phyloP scores from a whole-genome alignment of 2,797 vertebrate species.

The Thamnophis elegans region DNA sequence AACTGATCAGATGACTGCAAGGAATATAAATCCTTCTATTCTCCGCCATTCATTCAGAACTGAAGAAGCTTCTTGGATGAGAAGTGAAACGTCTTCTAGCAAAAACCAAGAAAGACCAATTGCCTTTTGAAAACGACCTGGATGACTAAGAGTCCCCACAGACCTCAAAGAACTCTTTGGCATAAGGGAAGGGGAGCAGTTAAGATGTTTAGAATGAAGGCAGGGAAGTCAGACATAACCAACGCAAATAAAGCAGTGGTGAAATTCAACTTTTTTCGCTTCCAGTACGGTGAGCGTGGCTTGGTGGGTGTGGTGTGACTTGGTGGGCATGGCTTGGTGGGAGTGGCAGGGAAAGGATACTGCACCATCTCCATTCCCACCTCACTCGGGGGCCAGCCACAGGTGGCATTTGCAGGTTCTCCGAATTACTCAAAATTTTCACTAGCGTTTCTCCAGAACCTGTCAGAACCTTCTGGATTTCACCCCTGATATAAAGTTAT shows the following conservation, averaged over 20 bases:
- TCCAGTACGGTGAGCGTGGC: too few relatives aligned
- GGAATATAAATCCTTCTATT: not conserved
- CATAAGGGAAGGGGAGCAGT: not conserved
- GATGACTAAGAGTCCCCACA: not conserved
- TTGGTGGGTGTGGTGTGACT: too few relatives aligned
- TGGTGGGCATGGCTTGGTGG: too few relatives aligned
- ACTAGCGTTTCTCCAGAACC: too few relatives aligned
- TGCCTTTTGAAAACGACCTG: not conserved
- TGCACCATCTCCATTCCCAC: too few relatives aligned
- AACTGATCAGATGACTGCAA: not conserved
- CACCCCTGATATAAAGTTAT: not conserved
- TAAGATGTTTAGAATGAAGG: not conserved
- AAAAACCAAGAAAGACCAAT: not conserved
- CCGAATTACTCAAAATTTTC: too few relatives aligned
- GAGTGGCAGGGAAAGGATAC: too few relatives aligned
- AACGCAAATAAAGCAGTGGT: not conserved
- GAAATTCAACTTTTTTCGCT: too few relatives aligned
- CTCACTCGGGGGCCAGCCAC: too few relatives aligned
- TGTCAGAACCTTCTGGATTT: too few relatives aligned
- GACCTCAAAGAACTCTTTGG: not conserved
- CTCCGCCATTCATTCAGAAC: not conserved
- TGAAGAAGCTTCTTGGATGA: not conserved
- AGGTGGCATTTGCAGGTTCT: too few relatives aligned
- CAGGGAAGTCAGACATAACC: not conserved
- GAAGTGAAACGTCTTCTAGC: not conserved